phyloP scores from a whole-genome alignment of 2,797 vertebrate genomes.

The Crossoptilon crossoptilon region DNA sequence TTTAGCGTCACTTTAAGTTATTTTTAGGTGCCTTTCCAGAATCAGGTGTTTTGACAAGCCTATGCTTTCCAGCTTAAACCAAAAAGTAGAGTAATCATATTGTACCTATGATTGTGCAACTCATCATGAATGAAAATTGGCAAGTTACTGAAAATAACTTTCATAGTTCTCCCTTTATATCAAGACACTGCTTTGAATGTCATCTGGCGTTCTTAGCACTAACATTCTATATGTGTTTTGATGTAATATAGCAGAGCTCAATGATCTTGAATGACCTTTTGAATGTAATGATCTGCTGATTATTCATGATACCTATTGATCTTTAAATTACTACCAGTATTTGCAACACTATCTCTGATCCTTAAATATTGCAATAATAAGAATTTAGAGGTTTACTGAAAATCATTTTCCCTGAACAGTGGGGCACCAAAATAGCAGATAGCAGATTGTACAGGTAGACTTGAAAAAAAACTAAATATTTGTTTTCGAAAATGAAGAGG shows the following conservation, averaged over 20 bases:
- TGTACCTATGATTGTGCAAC: background rate
- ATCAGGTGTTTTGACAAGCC: background rate
- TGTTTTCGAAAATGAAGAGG: background rate
- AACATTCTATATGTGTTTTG: constrained; percentile 9
- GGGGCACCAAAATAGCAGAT: background rate
- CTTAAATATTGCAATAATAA: background rate
- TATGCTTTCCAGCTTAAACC: background rate
- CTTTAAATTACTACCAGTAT: constrained; percentile 16
- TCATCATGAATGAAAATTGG: constrained; percentile 23
- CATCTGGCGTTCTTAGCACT: constrained; percentile 22
- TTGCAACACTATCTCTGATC: background rate
- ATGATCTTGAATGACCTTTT: constrained; percentile 48
- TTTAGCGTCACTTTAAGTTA: background rate
- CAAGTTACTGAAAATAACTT: constrained; percentile 40
- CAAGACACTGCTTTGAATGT: constrained; percentile 38
- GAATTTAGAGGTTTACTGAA: background rate
- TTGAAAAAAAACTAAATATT: background rate
- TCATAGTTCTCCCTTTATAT: background rate
- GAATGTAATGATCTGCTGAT: constrained; percentile 55
- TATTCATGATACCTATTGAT: constrained; percentile 12
- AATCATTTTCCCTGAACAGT: background rate
- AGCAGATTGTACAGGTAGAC: background rate
- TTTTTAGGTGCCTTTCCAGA: background rate
- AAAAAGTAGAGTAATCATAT: background rate
- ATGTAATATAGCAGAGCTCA: constrained; percentile 48